These are phyloP conservation scores for Melanargia galathea DNA, from an alignment of 2,888 invertebrate species.

Conservation along the genomic window DNA sequence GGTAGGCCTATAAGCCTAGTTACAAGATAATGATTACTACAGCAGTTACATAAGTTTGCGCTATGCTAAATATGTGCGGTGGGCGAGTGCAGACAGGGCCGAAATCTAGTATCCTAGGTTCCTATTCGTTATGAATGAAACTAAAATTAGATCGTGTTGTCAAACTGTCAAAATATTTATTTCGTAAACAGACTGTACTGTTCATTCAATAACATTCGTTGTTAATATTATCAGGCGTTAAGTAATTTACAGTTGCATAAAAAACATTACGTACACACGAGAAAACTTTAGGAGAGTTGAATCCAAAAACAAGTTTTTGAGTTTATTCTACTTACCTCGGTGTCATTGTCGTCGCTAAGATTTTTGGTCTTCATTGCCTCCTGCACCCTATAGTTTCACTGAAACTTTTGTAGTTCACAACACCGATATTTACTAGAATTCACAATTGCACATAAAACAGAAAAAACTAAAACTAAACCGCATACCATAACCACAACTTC, in stretches of 20 bases:
- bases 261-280: neutral
- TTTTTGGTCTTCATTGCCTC: conserved; percentile 83
- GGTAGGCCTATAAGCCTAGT: no score
- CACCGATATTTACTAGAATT: conserved; percentile 56
- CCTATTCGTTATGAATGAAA: conserved; percentile 8
- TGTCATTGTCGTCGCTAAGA: conserved; percentile 79
- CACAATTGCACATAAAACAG: conserved; percentile 52
- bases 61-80: no score
- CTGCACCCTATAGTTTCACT: conserved; percentile 71
- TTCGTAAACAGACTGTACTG: conserved; percentile 1
- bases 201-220: neutral
- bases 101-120: neutral
- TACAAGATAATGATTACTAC: no score
- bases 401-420: conserved; percentile 58
- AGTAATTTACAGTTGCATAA: no score
- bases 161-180: conserved; percentile 15
- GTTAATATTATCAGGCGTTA: no score
- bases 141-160: conserved; percentile 1
- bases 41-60: no score
- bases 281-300: conserved; percentile 3
- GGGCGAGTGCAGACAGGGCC: neutral
- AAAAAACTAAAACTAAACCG: conserved; percentile 69
- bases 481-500: conserved; percentile 57
- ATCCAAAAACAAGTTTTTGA: conserved; percentile 22
- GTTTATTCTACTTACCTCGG: conserved; percentile 73